These are phyloP conservation scores for Entomyzon cyanotis DNA, from an alignment of 2,113 vertebrate species.

Conservation along the genomic window DNA sequence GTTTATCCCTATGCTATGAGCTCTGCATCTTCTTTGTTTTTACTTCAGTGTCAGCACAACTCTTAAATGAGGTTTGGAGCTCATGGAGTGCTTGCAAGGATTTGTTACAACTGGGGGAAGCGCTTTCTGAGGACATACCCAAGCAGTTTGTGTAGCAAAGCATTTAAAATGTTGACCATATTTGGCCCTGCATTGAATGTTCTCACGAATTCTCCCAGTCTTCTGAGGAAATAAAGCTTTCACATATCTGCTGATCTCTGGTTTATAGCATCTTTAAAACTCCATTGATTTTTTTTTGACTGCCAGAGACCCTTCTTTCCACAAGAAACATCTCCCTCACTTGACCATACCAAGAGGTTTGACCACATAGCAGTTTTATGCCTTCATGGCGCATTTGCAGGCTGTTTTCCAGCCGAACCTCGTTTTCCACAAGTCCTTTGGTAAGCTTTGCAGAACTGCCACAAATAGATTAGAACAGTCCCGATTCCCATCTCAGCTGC, in stretches of 20 bases:
- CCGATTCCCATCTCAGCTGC: slow-evolving; percentile 1
- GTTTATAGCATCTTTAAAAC: neutral
- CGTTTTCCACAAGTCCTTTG: neutral
- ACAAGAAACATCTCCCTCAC: neutral
- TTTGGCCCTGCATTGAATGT: neutral
- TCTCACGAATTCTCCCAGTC: neutral
- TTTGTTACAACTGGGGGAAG: neutral
- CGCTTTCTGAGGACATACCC: neutral
- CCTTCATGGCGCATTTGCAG: neutral
- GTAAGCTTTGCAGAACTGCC: neutral
- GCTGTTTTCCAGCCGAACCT: neutral
- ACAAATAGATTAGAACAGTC: neutral
- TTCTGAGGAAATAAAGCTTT: neutral
- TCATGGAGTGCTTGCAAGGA: neutral
- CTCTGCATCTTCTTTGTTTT: neutral
- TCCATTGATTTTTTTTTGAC: neutral
- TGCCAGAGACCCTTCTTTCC: neutral
- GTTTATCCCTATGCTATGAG: neutral
- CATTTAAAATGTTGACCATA: neutral
- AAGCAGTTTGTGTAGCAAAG: neutral
- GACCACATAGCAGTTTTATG: neutral
- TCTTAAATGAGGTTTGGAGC: neutral
- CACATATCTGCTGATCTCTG: neutral
- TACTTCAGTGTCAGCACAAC: neutral
- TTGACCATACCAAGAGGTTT: accelerated